phyloP scores from a whole-genome alignment of 2,113 vertebrate genomes.

The Miniopterus natalensis region DNA sequence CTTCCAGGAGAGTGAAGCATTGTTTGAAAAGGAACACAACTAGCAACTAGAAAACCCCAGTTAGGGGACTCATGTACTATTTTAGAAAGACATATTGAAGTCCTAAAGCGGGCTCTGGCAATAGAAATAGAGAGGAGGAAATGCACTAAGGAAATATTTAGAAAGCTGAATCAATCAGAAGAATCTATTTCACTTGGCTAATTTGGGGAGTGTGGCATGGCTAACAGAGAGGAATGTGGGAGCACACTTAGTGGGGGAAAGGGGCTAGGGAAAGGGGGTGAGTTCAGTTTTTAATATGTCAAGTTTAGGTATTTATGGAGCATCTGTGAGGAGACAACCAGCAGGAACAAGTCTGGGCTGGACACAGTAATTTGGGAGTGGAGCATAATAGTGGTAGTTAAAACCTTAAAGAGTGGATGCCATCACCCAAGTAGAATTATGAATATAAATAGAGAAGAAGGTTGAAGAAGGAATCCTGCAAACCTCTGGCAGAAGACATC shows the following conservation, averaged over 20 bases:
- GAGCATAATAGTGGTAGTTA: neutral
- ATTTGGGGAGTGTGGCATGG: neutral
- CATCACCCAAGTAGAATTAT: too few relatives aligned
- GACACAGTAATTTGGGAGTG: too few relatives aligned
- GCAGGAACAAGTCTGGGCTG: neutral
- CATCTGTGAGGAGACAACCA: neutral
- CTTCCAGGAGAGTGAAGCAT: neutral
- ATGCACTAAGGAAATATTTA: neutral
- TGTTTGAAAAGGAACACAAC: neutral
- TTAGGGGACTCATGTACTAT: neutral
- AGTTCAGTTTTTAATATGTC: neutral
- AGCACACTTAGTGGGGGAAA: accelerated
- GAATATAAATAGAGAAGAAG: neutral
- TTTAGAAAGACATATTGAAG: neutral
- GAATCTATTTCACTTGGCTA: neutral
- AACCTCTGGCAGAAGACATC: neutral
- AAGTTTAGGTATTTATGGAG: neutral
- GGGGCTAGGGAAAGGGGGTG: too few relatives aligned
- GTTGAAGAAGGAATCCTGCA: neutral
- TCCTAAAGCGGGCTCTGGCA: neutral
- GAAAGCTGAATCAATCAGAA: neutral
- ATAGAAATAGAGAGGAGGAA: neutral
- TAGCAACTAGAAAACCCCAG: neutral
- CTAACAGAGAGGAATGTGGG: neutral
- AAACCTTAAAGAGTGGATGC: neutral